These are phyloP conservation scores for Agrotis ipsilon DNA, from an alignment of 2,888 invertebrate genomes.

Conservation along the genomic window DNA sequence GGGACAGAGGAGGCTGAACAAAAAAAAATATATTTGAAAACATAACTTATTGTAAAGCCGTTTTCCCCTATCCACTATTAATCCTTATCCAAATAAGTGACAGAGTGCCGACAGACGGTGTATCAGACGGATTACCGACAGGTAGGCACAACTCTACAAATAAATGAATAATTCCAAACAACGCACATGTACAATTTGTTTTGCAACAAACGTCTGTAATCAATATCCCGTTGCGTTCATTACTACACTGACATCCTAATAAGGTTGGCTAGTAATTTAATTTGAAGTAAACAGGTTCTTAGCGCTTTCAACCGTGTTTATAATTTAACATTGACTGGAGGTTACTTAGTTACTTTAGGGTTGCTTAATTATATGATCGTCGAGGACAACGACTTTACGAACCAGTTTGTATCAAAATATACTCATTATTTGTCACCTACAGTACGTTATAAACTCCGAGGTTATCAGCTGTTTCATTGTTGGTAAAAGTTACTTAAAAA, in stretches of 20 bases:
- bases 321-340: slow-evolving; percentile 21
- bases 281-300: background rate
- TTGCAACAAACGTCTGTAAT: slow-evolving; percentile 7
- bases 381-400: slow-evolving; percentile 48
- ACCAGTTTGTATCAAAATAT: slow-evolving; percentile 48
- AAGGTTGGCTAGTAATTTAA: slow-evolving; percentile 12
- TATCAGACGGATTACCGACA: too few relatives aligned
- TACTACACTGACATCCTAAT: slow-evolving; percentile 2
- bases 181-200: slow-evolving; percentile 2
- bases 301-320: background rate
- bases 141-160: too few relatives aligned
- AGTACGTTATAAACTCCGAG: slow-evolving; percentile 16
- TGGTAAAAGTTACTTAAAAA: background rate
- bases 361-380: slow-evolving; percentile 34
- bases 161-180: slow-evolving; percentile 34
- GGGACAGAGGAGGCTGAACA: too few relatives aligned
- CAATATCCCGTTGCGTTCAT: slow-evolving; percentile 29
- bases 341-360: slow-evolving; percentile 22
- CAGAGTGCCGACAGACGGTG: too few relatives aligned
- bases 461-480: slow-evolving; percentile 29
- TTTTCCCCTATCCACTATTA: too few relatives aligned
- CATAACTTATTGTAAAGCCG: too few relatives aligned
- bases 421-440: slow-evolving; percentile 3
- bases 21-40: too few relatives aligned
- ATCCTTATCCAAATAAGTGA: too few relatives aligned